These are phyloP conservation scores for Xenops minutus DNA, from an alignment of 2,797 vertebrate species.

Conservation along the genomic window DNA sequence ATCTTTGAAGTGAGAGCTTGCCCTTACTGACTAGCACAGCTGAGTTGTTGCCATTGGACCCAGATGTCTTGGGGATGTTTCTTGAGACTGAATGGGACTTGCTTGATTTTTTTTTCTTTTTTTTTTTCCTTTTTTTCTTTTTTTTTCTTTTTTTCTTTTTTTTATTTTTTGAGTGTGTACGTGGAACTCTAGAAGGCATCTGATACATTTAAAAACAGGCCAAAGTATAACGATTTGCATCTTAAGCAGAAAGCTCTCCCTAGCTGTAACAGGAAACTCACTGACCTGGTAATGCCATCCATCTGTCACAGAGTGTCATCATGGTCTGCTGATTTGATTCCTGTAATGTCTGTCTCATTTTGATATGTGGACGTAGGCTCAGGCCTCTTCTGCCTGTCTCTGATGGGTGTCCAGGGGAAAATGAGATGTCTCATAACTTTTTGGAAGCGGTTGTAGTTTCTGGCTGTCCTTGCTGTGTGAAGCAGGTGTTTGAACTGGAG, in stretches of 20 bases:
- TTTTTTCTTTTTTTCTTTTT: not conserved
- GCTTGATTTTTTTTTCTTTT: not conserved
- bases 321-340: constrained; percentile 51
- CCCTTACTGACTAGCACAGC: not conserved
- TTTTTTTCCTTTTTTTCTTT: not conserved
- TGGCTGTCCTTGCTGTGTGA: not conserved
- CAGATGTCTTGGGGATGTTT: constrained; percentile 38
- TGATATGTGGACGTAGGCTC: constrained; percentile 23
- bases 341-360: constrained; percentile 52
- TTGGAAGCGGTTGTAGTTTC: not conserved
- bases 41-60: constrained; percentile 40
- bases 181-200: constrained; percentile 2
- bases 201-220: constrained; percentile 27
- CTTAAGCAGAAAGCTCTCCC: constrained; percentile 33
- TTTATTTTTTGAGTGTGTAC: not conserved
- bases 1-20: constrained; percentile 32
- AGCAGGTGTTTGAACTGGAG: not conserved
- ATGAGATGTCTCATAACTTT: not conserved
- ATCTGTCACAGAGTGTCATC: constrained; percentile 55
- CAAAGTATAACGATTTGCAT: not conserved
- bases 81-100: constrained; percentile 50
- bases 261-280: constrained; percentile 50
- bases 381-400: constrained; percentile 24
- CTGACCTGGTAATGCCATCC: constrained; percentile 59
- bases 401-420: not conserved